Base-by-base conservation (phyloP, 2,888 invertebrate genomes). In the Pteria penguin region DNA sequence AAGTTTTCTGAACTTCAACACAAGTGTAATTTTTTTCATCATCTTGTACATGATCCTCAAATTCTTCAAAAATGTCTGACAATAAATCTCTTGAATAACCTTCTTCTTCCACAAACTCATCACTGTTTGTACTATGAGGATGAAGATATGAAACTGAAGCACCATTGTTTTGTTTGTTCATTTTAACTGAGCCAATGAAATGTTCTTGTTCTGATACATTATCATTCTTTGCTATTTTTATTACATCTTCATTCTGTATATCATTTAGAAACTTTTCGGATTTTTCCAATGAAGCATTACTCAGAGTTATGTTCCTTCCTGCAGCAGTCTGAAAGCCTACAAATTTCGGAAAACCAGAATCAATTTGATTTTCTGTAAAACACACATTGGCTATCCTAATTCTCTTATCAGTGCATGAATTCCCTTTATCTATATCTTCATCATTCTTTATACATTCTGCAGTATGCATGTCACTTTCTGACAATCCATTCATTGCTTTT, bases 291-390 rank as follows among this genome's bases (percentile, higher is more conserved):
- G 67, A 29, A 45, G 22, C 14, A 24, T 55, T 45, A 62, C 57
- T 63, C 1, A 45, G 18, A 27, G 27, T 31, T 14, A 75, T 27
- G 4, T 68, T 55, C 36, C 54, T 71, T 32, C 78, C 78, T 29
- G 70, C 57, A 2, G 74, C 78, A 32, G 74, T 62, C 0, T 70
- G 62, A 62, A 76, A 76, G n/a, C 72, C 76, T 52, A 66, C 5
- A 29, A 11, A n/a, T 36, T n/a, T n/a, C n/a, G n/a, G n/a, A n/a
- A n/a, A n/a, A n/a, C n/a, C n/a, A n/a, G n/a, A n/a, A n/a, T n/a
- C n/a, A n/a, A n/a, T n/a, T n/a, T n/a, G n/a, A n/a, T n/a, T n/a
- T n/a, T n/a, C n/a, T n/a, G n/a, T n/a, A n/a, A n/a, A n/a, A n/a
- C n/a, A n/a, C n/a, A n/a, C n/a, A n/a, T n/a, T n/a, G n/a, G n/a